Conservation (phyloP, 2,888 invertebrate genomes). For the Hermodice carunculata region DNA sequence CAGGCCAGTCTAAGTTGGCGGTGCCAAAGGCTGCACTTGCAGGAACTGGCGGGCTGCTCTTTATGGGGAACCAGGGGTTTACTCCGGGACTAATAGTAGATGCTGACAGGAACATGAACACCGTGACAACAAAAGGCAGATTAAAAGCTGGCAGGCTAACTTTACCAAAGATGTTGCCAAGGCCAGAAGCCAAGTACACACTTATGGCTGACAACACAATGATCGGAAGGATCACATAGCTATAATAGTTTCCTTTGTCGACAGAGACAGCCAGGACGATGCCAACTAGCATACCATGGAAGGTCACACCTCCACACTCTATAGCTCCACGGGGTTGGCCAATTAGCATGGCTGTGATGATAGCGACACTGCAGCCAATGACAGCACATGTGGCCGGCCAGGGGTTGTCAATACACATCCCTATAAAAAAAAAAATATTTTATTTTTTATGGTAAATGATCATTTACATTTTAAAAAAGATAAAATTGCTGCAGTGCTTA, state of each 20-base stretch:
- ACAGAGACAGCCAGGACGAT: conserved; percentile 12
- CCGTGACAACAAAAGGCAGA: conserved; percentile 19
- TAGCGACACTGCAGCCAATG: conserved; percentile 13
- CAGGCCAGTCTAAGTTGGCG: conserved; percentile 13
- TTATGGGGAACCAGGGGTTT: conserved; percentile 17
- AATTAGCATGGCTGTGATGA: no score
- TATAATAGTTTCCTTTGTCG: conserved; percentile 15
- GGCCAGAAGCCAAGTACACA: conserved; percentile 22
- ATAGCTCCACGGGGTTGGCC: conserved; percentile 6
- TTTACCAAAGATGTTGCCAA: conserved; percentile 8
- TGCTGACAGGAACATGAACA: conserved; percentile 25
- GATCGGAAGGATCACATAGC: conserved; percentile 15
- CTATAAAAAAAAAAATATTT: no score
- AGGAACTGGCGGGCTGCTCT: background rate
- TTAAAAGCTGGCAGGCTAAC: conserved; percentile 21
- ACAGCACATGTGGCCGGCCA: conserved; percentile 21
- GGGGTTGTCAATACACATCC: conserved; percentile 15
- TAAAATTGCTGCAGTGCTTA: no score
- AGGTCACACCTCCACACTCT: conserved; percentile 17
- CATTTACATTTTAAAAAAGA: no score
- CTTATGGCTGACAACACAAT: conserved; percentile 13
- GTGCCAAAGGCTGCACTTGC: background rate
- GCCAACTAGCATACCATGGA: conserved; percentile 26
- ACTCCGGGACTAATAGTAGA: background rate
- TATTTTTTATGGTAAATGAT: no score